phyloP scores from a whole-genome alignment of 1,140 invertebrate genomes.

The Scaptomyza pallida region DNA sequence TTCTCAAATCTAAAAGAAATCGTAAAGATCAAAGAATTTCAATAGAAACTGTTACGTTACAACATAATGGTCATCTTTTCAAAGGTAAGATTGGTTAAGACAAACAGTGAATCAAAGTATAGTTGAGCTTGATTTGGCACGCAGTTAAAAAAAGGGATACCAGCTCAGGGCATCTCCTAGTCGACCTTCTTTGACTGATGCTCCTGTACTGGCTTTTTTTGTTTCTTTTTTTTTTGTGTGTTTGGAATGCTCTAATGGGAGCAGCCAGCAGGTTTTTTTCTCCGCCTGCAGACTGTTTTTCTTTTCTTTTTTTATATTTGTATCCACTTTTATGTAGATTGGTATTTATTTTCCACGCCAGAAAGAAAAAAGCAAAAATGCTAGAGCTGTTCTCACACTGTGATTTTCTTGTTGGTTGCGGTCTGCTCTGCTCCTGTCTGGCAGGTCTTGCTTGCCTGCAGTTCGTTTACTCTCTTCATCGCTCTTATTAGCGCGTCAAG shows the following conservation, averaged over 20 bases:
- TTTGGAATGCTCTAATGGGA: slow-evolving; percentile 57
- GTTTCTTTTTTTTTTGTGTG: slow-evolving; percentile 38
- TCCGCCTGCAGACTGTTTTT: slow-evolving; percentile 62
- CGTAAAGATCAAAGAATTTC: too few species aligned
- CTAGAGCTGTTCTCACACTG: slow-evolving; percentile 69
- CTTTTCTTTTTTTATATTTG: slow-evolving; percentile 75
- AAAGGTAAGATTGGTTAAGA: too few species aligned
- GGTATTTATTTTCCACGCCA: slow-evolving; percentile 81
- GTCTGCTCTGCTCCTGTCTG: too few species aligned
- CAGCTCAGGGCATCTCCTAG: too few species aligned
- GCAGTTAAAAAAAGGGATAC: too few species aligned
- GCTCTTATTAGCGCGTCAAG: slow-evolving; percentile 81
- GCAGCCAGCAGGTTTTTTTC: slow-evolving; percentile 62
- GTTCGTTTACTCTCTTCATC: slow-evolving; percentile 73
- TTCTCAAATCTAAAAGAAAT: too few species aligned
- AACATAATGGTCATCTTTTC: too few species aligned
- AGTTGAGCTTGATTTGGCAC: too few species aligned
- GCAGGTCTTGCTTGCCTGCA: slow-evolving; percentile 27
- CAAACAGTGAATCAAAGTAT: too few species aligned
- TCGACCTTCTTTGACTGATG: too few species aligned
- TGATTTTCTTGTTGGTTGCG: slow-evolving; percentile 31
- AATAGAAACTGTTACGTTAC: too few species aligned
- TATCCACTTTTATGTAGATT: slow-evolving; percentile 82
- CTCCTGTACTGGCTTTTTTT: background rate
- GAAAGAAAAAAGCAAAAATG: slow-evolving; percentile 52